Evolutionary conservation across 2,113 vertebrate genomes (phyloP), one percentile per base, ranked within the genome.

Genomic region (Cacatua alba): DNA sequence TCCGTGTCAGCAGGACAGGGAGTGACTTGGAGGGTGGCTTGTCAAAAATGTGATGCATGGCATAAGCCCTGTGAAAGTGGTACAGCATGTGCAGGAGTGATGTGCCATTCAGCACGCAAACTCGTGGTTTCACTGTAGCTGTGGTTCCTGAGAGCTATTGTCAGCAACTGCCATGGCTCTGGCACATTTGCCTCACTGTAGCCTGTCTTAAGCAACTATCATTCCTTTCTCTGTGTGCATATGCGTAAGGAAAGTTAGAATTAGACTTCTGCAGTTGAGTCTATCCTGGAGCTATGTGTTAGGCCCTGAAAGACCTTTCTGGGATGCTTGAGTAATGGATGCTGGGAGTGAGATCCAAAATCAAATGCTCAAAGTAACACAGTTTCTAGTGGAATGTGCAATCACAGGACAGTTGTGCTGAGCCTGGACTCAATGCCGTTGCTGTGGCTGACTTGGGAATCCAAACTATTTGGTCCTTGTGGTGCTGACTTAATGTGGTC

Each of bases 211-310:
- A 51, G 49, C 25, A 5, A n/a, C 21, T 10, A 0, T 4, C 1
- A 0, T 62, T 84, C 46, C 74, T 90, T 18, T 75, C 31, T 3
- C 44, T 24, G 1, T 4, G 24, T 1, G 1, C 12, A 2, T 37
- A 13, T 37, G 37, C 37, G 31, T 44, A 14, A 63, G 17, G 29
- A n/a, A 68, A 83, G 49, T 41, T 49, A 91, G 53, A 65, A 41
- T 86, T 72, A 55, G 49, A 11, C 17, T 77, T n/a, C 31, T 52
- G 33, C 64, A 67, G 37, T 5, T 63, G 51, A 29, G 31, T 57
- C n/a, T 49, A 2, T 37, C 51, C 48, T 75, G 62, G 8, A 79
- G 57, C 79, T 85, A 48, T 49, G 13, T 70, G 52, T 68, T 41
- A 55, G 63, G 48, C 21, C 35, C 59, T 64, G 57, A 86, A 18